Base-by-base conservation (phyloP, 2,113 vertebrate genomes). In the Oreochromis niloticus region DNA sequence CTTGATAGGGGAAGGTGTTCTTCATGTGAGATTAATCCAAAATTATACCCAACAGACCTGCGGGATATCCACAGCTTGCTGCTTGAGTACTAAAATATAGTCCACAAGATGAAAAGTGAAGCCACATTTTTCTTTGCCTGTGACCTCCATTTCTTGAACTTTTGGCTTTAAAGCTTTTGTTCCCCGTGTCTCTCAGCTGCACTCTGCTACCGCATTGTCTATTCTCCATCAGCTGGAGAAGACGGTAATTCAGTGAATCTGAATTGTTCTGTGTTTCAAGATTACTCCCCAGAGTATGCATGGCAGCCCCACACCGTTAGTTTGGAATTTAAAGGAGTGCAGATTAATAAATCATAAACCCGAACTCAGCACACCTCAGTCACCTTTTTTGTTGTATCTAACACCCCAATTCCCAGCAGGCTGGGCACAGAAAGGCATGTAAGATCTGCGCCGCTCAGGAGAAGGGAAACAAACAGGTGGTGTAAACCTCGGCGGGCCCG, bases 331-430 rank as follows among this genome's bases (percentile, higher is more conserved):
- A 94, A 95, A 95, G 86, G 88, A 94, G 93, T 80, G 87, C 87
- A 91, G 95, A 97, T 97, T 97, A 97, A 97, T 98, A 98, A 97
- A 97, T 97, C 97, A 97, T 96, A 95, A 96, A 96, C 95, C 95
- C 90, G 92, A 92, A 96, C 97, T 95, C 87, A 94, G 94, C 95
- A 96, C 95, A 95, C 95, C 91, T 96, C 96, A 86, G 94, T 96
- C 97, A 96, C 94, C 96, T 96, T 95, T 95, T 96, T 94, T 96
- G 94, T 96, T 97, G 96, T 96, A 96, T 95, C 96, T 95, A 92
- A 95, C 94, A 91, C 92, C 95, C 87, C 91, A 83, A 93, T 87
- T 96, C 94, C 96, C 95, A 48, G 22, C 89, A 92, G 93, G 90
- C 89, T 46, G 94, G 87, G 91, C 93, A 88, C 82, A 91, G 94